These are phyloP conservation scores for Tenthredo notha DNA, from an alignment of 2,888 invertebrate genomes.

Conservation along the genomic window DNA sequence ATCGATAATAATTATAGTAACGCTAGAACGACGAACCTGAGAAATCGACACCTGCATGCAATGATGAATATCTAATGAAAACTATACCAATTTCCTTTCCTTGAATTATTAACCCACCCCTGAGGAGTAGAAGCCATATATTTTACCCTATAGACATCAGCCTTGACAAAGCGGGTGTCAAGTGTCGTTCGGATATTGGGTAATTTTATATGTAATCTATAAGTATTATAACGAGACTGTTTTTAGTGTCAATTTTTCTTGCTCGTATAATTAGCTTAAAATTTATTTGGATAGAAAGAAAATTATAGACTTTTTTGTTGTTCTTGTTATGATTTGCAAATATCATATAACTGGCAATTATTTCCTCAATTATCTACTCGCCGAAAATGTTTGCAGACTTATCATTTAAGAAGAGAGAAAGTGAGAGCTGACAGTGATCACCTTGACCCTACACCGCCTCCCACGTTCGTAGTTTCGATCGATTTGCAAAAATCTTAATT, in stretches of 20 bases:
- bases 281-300: not conserved
- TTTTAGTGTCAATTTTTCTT: not conserved
- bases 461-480: constrained; percentile 7
- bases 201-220: constrained; percentile 42
- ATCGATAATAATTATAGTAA: not conserved
- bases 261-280: not conserved
- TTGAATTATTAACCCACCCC: constrained; percentile 2
- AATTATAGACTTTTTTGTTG: not conserved
- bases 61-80: constrained; percentile 37
- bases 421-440: constrained; percentile 33
- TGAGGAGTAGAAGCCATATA: constrained; percentile 36
- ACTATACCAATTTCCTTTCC: constrained; percentile 35
- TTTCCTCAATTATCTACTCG: not conserved
- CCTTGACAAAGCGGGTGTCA: constrained; percentile 32
- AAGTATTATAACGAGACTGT: not conserved
- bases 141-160: not conserved
- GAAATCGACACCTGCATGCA: constrained; percentile 5
- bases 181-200: constrained; percentile 45
- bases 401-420: constrained; percentile 33
- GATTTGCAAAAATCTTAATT: constrained; percentile 35
- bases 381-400: not conserved
- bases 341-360: not conserved
- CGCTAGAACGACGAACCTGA: not conserved
- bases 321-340: not conserved
- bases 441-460: constrained; percentile 40